Conservation (phyloP, 2,888 invertebrate species). For the Ormyrus thymus region DNA sequence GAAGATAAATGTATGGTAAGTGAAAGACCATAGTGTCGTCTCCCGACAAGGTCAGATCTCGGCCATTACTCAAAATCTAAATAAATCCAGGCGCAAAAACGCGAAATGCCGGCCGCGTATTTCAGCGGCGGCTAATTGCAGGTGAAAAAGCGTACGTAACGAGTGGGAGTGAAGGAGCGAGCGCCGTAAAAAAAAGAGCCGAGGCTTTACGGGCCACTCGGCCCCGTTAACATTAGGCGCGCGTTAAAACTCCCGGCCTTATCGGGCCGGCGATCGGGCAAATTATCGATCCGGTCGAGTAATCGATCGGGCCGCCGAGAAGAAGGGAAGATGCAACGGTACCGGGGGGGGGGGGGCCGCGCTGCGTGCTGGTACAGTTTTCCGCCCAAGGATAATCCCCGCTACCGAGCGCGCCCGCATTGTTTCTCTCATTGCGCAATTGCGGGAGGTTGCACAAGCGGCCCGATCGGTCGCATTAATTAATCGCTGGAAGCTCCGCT, state of each 20-base stretch:
- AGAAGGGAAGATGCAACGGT: constrained; percentile 1
- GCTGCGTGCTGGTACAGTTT: constrained; percentile 2
- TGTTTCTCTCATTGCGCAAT: constrained; percentile 37
- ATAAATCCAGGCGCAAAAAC: no score
- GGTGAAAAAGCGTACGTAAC: no score
- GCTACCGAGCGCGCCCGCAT: background rate
- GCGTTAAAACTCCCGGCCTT: background rate
- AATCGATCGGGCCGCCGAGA: constrained; percentile 45
- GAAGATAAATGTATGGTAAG: no score
- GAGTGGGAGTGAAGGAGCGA: no score
- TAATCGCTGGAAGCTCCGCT: constrained; percentile 28
- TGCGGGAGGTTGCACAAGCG: background rate
- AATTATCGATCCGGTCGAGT: constrained; percentile 45
- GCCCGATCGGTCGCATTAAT: constrained; percentile 23
- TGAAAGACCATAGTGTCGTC: no score
- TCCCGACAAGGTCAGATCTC: no score
- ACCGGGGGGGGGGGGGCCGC: background rate
- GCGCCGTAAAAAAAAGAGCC: background rate
- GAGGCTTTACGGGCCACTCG: background rate
- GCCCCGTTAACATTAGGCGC: background rate
- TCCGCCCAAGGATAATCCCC: constrained; percentile 26
- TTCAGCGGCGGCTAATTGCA: no score
- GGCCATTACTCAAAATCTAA: no score
- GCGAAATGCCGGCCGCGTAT: no score
- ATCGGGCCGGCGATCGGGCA: constrained; percentile 32